phyloP scores from a whole-genome alignment of 2,888 invertebrate species.

The Lasius platythorax region DNA sequence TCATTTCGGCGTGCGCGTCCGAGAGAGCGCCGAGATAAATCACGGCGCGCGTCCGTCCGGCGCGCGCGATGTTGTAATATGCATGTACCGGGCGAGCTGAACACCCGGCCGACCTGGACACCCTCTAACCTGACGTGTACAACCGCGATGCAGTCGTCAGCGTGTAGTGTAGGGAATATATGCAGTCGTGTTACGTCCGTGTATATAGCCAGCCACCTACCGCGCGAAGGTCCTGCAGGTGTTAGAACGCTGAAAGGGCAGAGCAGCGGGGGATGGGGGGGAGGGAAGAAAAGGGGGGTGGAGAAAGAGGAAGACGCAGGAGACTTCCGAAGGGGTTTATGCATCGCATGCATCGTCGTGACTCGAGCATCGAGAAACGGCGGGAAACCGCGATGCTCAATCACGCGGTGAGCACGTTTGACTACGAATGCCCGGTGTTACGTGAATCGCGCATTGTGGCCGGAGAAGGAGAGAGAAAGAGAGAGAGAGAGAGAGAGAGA shows the following conservation, averaged over 20 bases:
- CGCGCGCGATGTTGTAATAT: conserved; percentile 66
- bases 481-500: conserved; percentile 8
- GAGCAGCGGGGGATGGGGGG: conserved; percentile 8
- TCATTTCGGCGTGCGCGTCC: conserved; percentile 35
- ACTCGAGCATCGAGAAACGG: conserved; percentile 68
- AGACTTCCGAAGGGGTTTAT: conserved; percentile 32
- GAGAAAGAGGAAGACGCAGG: not conserved
- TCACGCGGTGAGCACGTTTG: conserved; percentile 65
- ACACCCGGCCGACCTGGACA: conserved; percentile 10
- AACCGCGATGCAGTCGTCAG: conserved; percentile 65
- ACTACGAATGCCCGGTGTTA: conserved; percentile 67
- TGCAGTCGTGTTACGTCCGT: conserved; percentile 63
- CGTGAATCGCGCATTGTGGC: conserved; percentile 50
- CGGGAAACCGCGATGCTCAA: conserved; percentile 56
- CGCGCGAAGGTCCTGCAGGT: conserved; percentile 78
- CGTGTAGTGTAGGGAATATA: conserved; percentile 56
- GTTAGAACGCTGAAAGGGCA: conserved; percentile 61
- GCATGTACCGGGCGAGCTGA: conserved; percentile 60
- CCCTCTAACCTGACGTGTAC: conserved; percentile 55
- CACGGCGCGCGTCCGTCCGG: conserved; percentile 33
- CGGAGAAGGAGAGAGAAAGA: not conserved
- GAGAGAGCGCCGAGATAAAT: conserved; percentile 49
- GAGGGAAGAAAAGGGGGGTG: not conserved
- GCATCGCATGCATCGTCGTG: conserved; percentile 67
- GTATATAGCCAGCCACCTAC: conserved; percentile 68